These are phyloP conservation scores for Polietes domitor DNA, from an alignment of 2,888 invertebrate genomes.

Conservation along the genomic window DNA sequence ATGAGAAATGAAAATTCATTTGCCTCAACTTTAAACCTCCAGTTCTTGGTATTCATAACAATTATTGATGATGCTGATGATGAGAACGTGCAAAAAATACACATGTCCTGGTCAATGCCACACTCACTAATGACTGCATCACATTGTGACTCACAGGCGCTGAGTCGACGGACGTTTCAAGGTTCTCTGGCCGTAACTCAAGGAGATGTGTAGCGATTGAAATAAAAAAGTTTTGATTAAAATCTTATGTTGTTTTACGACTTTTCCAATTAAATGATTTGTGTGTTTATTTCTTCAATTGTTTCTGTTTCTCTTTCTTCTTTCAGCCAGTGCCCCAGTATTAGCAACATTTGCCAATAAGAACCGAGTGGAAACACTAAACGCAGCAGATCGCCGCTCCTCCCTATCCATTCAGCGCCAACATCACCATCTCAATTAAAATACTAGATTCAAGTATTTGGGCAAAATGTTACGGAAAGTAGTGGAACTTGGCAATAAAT, in stretches of 20 bases:
- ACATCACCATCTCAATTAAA: background rate
- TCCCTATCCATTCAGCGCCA: background rate
- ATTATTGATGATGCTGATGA: too few species aligned
- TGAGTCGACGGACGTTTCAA: too few species aligned
- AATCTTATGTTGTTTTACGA: background rate
- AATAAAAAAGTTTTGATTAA: background rate
- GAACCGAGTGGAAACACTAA: background rate
- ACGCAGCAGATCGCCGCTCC: background rate
- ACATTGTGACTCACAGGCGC: too few species aligned
- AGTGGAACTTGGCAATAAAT: slow-evolving; percentile 81
- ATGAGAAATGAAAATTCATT: too few species aligned
- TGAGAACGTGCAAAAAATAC: too few species aligned
- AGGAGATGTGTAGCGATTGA: too few species aligned
- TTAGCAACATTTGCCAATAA: slow-evolving; percentile 31
- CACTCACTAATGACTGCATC: too few species aligned
- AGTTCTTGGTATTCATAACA: too few species aligned
- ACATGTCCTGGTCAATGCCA: too few species aligned
- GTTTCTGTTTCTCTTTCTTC: background rate
- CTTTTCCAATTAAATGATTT: background rate
- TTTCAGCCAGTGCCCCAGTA: slow-evolving; percentile 60
- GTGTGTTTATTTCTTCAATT: background rate
- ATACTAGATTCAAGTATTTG: background rate
- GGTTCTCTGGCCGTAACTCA: too few species aligned
- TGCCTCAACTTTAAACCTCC: too few species aligned
- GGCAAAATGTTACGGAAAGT: slow-evolving; percentile 78